These are phyloP conservation scores for Rattus rattus DNA, from an alignment of 2,113 vertebrate species.

Conservation along the genomic window DNA sequence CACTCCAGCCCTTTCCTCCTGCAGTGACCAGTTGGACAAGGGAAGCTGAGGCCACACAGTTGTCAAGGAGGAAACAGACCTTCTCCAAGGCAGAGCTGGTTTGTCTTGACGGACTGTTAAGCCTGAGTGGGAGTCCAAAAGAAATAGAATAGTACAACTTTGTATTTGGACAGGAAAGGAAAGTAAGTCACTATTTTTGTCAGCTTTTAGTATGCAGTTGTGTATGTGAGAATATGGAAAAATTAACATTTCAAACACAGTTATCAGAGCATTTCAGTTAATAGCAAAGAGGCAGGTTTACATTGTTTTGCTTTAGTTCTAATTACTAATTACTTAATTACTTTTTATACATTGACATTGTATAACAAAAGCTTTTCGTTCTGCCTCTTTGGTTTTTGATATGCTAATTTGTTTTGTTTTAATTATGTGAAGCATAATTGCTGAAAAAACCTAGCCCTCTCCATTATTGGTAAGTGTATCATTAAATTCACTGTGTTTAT, in stretches of 20 bases:
- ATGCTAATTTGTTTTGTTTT: slow-evolving; percentile 61
- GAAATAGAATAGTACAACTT: neutral
- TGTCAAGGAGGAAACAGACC: neutral
- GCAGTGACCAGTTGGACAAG: neutral
- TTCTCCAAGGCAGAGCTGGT: neutral
- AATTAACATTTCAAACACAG: neutral
- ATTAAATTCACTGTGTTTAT: slow-evolving; percentile 47
- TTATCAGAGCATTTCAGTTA: slow-evolving; percentile 25
- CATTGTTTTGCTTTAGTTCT: slow-evolving; percentile 31
- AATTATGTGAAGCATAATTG: slow-evolving; percentile 62
- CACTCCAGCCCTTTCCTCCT: neutral
- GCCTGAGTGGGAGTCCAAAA: neutral
- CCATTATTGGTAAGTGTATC: slow-evolving; percentile 1
- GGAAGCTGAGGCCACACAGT: neutral
- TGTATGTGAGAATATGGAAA: neutral
- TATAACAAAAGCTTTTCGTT: slow-evolving; percentile 53
- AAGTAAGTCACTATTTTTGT: neutral
- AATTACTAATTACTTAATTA: slow-evolving; percentile 54
- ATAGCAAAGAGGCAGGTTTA: slow-evolving; percentile 5
- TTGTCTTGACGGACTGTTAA: neutral
- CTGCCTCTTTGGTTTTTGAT: slow-evolving; percentile 49
- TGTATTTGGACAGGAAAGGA: neutral
- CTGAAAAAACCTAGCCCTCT: slow-evolving; percentile 15
- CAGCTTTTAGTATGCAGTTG: neutral
- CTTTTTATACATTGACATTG: slow-evolving; percentile 39